Evolutionary conservation across 2,113 vertebrate genomes (phyloP).

Genomic region (Corythornis cristatus): DNA sequence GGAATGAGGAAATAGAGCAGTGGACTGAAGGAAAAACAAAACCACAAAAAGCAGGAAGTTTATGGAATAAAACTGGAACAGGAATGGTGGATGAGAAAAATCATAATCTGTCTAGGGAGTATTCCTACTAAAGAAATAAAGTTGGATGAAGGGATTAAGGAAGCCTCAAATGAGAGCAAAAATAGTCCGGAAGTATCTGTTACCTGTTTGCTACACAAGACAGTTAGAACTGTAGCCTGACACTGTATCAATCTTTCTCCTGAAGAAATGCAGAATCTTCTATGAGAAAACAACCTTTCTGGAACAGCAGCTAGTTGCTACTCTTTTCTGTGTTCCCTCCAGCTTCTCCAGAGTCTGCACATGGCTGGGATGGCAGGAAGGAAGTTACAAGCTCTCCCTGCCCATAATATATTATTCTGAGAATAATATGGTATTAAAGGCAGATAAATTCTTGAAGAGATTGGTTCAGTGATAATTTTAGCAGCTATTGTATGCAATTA

Average conservation of each 20-base stretch:
- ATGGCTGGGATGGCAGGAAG: neutral
- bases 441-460: neutral
- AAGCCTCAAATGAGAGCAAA: neutral
- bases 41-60: neutral
- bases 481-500: neutral
- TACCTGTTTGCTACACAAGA: neutral
- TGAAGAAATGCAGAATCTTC: neutral
- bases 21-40: neutral
- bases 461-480: neutral
- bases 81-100: neutral
- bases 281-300: neutral
- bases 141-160: neutral
- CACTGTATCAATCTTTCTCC: neutral
- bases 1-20: neutral
- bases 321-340: neutral
- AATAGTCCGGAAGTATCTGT: neutral
- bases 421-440: neutral
- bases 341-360: neutral
- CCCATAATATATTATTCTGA: neutral
- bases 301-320: neutral
- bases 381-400: neutral
- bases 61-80: neutral
- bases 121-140: neutral
- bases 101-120: neutral
- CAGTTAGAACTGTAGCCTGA: neutral